Conservation (phyloP, 2,888 invertebrate genomes). For the Drosophila pseudotalamancana region DNA sequence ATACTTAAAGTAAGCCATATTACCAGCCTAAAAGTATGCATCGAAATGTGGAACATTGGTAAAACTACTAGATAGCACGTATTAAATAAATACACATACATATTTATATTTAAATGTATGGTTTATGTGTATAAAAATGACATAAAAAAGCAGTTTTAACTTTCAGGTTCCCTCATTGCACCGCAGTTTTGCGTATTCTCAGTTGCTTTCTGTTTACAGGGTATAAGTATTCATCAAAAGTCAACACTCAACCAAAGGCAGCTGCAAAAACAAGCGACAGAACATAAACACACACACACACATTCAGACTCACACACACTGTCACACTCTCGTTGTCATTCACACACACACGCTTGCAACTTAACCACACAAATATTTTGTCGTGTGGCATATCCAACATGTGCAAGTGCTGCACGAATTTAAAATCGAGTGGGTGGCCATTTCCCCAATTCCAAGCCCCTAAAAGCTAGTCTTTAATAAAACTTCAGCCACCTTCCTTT, state of each 20-base stretch:
- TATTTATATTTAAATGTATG: neutral
- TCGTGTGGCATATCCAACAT: constrained; percentile 26
- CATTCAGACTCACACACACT: neutral
- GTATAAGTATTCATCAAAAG: neutral
- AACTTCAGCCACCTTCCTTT: neutral
- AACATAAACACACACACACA: neutral
- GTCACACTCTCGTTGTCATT: too few species aligned
- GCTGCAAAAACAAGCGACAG: constrained; percentile 8
- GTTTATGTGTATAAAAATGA: too few species aligned
- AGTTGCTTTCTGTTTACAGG: neutral
- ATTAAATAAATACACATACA: too few species aligned
- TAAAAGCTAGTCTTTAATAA: neutral
- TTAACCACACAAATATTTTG: constrained; percentile 4
- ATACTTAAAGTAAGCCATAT: neutral
- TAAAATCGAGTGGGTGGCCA: constrained; percentile 17
- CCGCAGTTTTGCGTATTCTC: neutral
- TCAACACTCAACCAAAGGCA: neutral
- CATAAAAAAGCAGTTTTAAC: too few species aligned
- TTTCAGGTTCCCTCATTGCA: neutral
- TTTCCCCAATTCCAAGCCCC: too few species aligned
- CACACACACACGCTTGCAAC: neutral
- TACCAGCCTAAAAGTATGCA: constrained; percentile 56
- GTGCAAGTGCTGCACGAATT: constrained; percentile 15
- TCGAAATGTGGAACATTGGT: neutral
- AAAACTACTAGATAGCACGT: too few species aligned